Percentiles rank a stretch among this genome's conserved stretches.
phyloP scores from a whole-genome alignment of 1,140 invertebrate species.

The Pomacea maculata region DNA sequence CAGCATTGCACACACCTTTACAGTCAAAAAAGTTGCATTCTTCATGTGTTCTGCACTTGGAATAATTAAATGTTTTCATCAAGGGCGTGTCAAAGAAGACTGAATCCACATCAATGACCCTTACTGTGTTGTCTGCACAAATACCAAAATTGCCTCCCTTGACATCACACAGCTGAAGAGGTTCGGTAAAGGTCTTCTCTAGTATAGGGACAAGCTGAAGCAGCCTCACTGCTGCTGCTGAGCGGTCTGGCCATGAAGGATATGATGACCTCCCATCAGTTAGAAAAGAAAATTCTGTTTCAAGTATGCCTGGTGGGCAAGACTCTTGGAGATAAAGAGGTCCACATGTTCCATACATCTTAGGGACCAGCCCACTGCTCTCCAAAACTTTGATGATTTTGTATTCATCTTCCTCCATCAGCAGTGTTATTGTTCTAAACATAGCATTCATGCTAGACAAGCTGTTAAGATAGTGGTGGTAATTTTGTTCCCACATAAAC shows the following conservation, averaged over 20 bases:
- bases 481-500: constrained; percentile 44
- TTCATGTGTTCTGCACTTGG: constrained; percentile 68
- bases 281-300: constrained; percentile 35
- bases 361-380: constrained; percentile 72
- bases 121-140: constrained; percentile 63
- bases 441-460: constrained; percentile 54
- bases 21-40: constrained; percentile 77
- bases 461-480: constrained; percentile 20
- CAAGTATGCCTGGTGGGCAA: constrained; percentile 60
- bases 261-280: constrained; percentile 48
- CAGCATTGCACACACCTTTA: constrained; percentile 69
- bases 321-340: constrained; percentile 73
- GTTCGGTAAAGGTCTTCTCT: constrained; percentile 70
- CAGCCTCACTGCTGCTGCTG: constrained; percentile 69
- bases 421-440: constrained; percentile 71
- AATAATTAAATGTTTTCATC: constrained; percentile 24
- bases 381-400: constrained; percentile 71
- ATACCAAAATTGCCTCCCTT: constrained; percentile 76
- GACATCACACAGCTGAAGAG: constrained; percentile 74
- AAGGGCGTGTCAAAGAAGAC: constrained; percentile 43
- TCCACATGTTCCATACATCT: constrained; percentile 75
- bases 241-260: constrained; percentile 21
- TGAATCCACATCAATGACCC: constrained; percentile 72
- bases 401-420: constrained; percentile 76
- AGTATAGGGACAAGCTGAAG: constrained; percentile 72